Evolutionary conservation across 1,140 invertebrate genomes (phyloP).

Genomic region (Drosophila pruinosa): DNA sequence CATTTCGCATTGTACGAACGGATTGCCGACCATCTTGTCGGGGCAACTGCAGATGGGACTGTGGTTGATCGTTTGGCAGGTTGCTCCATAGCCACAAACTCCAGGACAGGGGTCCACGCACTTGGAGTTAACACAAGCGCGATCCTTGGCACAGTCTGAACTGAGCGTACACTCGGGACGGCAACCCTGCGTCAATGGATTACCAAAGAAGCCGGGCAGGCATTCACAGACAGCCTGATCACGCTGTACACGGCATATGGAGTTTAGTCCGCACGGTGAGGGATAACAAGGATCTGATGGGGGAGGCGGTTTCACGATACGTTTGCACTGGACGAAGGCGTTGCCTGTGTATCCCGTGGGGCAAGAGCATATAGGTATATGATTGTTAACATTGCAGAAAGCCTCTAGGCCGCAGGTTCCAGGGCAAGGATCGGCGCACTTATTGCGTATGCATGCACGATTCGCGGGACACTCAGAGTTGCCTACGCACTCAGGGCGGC

Average conservation of each 20-base stretch:
- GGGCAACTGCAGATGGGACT: slow-evolving; percentile 90
- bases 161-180: slow-evolving; percentile 91
- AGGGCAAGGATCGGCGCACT: slow-evolving; percentile 86
- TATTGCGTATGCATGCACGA: slow-evolving; percentile 85
- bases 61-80: slow-evolving; percentile 88
- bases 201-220: slow-evolving; percentile 89
- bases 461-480: slow-evolving; percentile 85
- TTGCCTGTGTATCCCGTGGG: slow-evolving; percentile 87
- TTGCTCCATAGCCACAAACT: slow-evolving; percentile 85
- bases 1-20: slow-evolving; percentile 88
- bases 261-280: slow-evolving; percentile 89
- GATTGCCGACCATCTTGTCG: slow-evolving; percentile 86
- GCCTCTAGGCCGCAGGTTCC: slow-evolving; percentile 86
- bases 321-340: slow-evolving; percentile 86
- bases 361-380: slow-evolving; percentile 87
- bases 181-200: slow-evolving; percentile 89
- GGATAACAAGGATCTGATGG: slow-evolving; percentile 87
- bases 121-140: slow-evolving; percentile 90
- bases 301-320: slow-evolving; percentile 78
- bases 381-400: slow-evolving; percentile 87
- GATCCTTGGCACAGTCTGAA: slow-evolving; percentile 90
- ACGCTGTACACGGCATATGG: slow-evolving; percentile 86
- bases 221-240: slow-evolving; percentile 87
- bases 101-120: slow-evolving; percentile 92
- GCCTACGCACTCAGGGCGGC: slow-evolving; percentile 86